Conservation (phyloP, 2,113 vertebrate species). For the Motacilla alba region DNA sequence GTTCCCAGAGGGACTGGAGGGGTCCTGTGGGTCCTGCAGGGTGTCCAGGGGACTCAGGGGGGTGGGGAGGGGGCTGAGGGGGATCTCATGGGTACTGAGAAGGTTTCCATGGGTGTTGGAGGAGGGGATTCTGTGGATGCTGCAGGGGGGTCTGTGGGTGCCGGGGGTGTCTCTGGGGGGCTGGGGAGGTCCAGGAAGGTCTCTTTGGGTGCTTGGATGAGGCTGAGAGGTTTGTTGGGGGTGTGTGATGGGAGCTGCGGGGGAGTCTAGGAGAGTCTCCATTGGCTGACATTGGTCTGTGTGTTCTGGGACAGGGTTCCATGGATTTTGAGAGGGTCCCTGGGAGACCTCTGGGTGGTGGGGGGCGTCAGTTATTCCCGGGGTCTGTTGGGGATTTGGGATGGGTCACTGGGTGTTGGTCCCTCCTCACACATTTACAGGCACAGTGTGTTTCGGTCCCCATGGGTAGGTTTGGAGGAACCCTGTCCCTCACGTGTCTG, state of each 20-base stretch:
- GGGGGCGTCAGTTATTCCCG: accelerated
- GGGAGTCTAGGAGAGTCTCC: not conserved
- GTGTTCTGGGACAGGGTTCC: not conserved
- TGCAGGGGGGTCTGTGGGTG: not conserved
- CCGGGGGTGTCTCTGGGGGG: too few species aligned
- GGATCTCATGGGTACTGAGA: not conserved
- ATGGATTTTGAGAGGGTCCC: not conserved
- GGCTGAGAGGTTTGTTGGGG: not conserved
- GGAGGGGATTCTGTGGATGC: not conserved
- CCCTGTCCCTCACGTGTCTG: accelerated
- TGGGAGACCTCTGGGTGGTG: not conserved
- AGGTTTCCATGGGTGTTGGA: not conserved
- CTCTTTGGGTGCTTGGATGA: not conserved
- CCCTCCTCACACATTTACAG: not conserved
- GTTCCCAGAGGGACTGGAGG: not conserved
- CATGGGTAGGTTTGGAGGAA: not conserved
- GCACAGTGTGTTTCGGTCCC: not conserved
- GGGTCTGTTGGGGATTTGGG: not conserved
- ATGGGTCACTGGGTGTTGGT: not conserved
- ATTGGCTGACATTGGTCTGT: accelerated
- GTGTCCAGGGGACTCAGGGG: not conserved
- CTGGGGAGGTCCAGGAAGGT: not conserved
- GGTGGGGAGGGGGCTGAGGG: too few species aligned
- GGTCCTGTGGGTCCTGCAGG: accelerated
- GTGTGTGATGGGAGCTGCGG: not conserved